Conservation (phyloP, 2,888 invertebrate genomes). For the Lasioglossum malachurum region DNA sequence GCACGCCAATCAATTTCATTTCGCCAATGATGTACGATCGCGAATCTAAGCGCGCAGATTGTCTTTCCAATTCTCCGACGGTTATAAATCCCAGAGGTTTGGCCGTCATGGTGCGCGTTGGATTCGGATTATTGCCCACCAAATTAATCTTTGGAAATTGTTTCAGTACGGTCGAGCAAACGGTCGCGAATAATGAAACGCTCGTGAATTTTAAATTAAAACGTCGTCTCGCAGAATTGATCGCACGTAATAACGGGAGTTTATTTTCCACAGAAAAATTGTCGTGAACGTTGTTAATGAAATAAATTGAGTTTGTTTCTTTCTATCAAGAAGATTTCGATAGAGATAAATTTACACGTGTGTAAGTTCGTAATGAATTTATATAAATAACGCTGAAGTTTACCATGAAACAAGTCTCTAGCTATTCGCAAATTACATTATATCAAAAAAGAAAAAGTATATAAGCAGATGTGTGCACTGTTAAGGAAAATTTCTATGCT, state of each 20-base stretch:
- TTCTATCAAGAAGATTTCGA: neutral
- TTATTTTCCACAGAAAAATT: neutral
- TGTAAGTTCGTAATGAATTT: neutral
- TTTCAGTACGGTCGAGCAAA: neutral
- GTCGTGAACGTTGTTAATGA: too few species aligned
- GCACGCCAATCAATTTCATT: neutral
- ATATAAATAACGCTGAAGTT: neutral
- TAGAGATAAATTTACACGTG: neutral
- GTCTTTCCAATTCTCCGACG: neutral
- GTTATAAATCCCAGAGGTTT: neutral
- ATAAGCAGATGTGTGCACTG: neutral
- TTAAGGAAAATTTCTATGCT: neutral
- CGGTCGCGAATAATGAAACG: constrained; percentile 4
- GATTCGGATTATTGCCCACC: neutral
- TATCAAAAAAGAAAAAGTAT: neutral
- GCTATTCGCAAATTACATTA: neutral
- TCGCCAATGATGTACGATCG: neutral
- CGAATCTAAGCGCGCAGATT: constrained; percentile 1
- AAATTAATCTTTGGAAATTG: constrained; percentile 11
- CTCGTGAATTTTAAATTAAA: constrained; percentile 6
- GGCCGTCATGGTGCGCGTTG: neutral
- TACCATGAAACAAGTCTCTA: neutral
- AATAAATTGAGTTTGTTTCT: neutral
- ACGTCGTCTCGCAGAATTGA: neutral
- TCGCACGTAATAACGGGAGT: neutral